Base-by-base conservation (phyloP, 1,140 invertebrate species). In the Cylas formicarius region DNA sequence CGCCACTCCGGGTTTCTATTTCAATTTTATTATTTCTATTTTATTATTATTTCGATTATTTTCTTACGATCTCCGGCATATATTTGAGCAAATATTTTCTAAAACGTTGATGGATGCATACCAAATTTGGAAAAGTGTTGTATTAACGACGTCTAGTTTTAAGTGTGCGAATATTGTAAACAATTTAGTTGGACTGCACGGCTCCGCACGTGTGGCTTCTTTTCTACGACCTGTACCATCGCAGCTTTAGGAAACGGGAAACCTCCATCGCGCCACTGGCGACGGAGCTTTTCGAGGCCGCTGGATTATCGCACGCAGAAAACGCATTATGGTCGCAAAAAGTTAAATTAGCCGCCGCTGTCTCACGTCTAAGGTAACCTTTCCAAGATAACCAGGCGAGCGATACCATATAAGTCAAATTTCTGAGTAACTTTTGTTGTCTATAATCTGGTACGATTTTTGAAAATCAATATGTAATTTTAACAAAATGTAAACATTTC, bases 261-360 rank as follows among this genome's bases (percentile, higher is more conserved):
- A 57, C 65, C 0, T 53, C 61, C 3, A 58, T 62, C 0, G 50
- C 61, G 0, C 50, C 53, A 1, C 31, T 60, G 17, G 69, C 72
- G 17, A 52, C 63, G 0, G 50, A 54, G 9, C 56, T 72, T 2
- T 74, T 76, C 38, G 51, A 63, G 16, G 52, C 67, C 18, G 65
- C 69, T 0, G 66, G 69, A 14, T 51, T 81, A 0, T 50, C 63
- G 10, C 67, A 63, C 2, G 70, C 81, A 1, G 81, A 85, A 38
- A 60, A 69, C 2, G 71, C 71, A 1, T 62, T 87, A 1, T 77
- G 79, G 72, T 61, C 71, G 14, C 66, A 73, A 49, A 74, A 77
- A 36, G 75, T 80, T 0, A 71, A 75, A 35, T 65, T 87, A 6
- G 80, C 81, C 0, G 84, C 84, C 1, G 77, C 81, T 2, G 71